Conservation (phyloP, 2,888 invertebrate genomes). For the Euphydryas editha region DNA sequence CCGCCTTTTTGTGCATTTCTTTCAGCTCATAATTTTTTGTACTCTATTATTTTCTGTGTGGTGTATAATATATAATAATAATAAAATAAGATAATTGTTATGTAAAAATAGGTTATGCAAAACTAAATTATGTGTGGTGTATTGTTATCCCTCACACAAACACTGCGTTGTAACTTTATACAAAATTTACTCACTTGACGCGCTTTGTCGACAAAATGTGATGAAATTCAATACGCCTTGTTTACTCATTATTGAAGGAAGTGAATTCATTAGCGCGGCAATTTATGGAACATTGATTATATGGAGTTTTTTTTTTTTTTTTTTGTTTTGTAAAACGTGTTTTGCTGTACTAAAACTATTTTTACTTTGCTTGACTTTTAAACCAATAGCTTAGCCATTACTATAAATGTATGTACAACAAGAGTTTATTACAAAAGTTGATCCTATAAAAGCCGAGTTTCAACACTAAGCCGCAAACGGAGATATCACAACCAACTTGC, state of each 20-base stretch:
- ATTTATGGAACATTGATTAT: background rate
- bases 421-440: conserved; percentile 15
- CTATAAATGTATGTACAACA: conserved; percentile 2
- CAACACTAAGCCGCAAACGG: conserved; percentile 1
- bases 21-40: too few relatives aligned
- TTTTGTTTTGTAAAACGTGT: background rate
- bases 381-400: conserved; percentile 7
- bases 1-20: too few relatives aligned
- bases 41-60: too few relatives aligned
- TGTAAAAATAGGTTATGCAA: too few relatives aligned
- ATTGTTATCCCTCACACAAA: too few relatives aligned
- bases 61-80: too few relatives aligned
- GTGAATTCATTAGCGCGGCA: conserved; percentile 21
- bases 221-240: conserved; percentile 20
- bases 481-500: background rate
- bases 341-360: background rate
- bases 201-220: conserved; percentile 25
- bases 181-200: conserved; percentile 19
- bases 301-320: too few relatives aligned
- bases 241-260: conserved; percentile 20
- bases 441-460: conserved; percentile 7
- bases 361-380: background rate
- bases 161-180: too few relatives aligned
- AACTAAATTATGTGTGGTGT: too few relatives aligned
- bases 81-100: too few relatives aligned